Conservation (phyloP, 2,797 vertebrate genomes). For the Semaprochilodus insignis region DNA sequence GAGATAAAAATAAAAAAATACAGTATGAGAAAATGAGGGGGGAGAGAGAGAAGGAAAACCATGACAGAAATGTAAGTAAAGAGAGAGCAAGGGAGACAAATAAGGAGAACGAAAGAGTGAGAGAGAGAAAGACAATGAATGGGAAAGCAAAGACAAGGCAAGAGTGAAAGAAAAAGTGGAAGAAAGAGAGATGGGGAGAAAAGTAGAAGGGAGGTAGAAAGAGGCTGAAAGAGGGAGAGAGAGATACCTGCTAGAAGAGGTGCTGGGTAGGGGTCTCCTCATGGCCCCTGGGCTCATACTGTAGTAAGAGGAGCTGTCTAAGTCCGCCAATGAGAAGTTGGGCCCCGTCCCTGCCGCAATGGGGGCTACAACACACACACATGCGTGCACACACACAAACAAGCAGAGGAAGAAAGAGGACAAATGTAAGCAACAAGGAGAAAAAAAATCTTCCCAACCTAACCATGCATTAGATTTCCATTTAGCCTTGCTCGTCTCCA, state of each 20-base stretch:
- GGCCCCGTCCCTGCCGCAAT: constrained; percentile 97
- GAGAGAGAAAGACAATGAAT: neutral
- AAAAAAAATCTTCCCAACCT: constrained; percentile 18
- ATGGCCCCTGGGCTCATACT: constrained; percentile 99
- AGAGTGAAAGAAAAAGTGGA: neutral
- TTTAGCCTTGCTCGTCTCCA: constrained; percentile 38
- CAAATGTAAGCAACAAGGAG: constrained; percentile 24
- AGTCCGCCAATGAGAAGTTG: constrained; percentile 96
- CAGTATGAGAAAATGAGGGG: neutral
- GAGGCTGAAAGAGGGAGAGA: neutral
- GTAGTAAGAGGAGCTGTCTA: constrained; percentile 99
- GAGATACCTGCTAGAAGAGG: constrained; percentile 91
- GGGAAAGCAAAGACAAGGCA: neutral
- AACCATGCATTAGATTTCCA: constrained; percentile 35
- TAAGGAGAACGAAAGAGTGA: neutral
- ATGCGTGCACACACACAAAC: constrained; percentile 35
- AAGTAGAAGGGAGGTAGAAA: neutral
- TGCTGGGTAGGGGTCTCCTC: constrained; percentile 96
- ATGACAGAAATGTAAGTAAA: too few relatives aligned
- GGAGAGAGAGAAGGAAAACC: neutral
- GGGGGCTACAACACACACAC: constrained; percentile 81
- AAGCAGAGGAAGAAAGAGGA: constrained; percentile 15
- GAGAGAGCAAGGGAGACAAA: neutral
- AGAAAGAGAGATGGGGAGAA: neutral
- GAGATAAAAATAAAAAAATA: neutral